Percentiles rank a stretch among this genome's conserved stretches.
These are phyloP conservation scores for Philantomba maxwellii DNA, from an alignment of 2,113 vertebrate species.

Conservation along the genomic window DNA sequence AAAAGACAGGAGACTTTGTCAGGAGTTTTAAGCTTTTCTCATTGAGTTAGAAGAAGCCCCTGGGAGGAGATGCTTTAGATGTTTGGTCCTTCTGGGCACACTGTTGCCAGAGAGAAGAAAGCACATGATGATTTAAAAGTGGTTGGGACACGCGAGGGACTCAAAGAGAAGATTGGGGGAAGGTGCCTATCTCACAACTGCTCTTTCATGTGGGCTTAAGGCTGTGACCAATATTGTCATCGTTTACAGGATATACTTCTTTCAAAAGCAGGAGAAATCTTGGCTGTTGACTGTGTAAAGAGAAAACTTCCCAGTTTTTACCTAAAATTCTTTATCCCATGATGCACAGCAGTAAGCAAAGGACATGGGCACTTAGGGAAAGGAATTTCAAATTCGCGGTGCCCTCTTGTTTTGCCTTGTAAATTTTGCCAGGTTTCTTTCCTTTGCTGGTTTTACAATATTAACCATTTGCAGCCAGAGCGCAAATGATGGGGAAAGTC, in stretches of 20 bases:
- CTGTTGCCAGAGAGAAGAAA: conserved; percentile 44
- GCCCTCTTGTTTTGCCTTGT: background rate
- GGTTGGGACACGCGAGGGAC: background rate
- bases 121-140: conserved; percentile 42
- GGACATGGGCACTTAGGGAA: background rate
- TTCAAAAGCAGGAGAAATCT: conserved; percentile 24
- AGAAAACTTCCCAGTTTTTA: conserved; percentile 25
- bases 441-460: background rate
- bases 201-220: conserved; percentile 47
- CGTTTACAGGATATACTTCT: conserved; percentile 38
- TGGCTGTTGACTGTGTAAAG: background rate
- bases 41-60: conserved; percentile 52
- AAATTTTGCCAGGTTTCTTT: background rate
- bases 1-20: conserved; percentile 55
- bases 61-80: conserved; percentile 56
- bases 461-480: background rate
- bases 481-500: background rate
- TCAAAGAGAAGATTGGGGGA: background rate
- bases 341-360: background rate
- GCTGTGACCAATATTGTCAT: conserved; percentile 47
- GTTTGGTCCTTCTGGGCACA: conserved; percentile 20
- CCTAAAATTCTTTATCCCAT: background rate
- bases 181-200: background rate
- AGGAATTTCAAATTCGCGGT: background rate
- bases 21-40: conserved; percentile 61